These are phyloP conservation scores for Ctenosaura bakeri DNA, from an alignment of 2,797 vertebrate species.

Conservation along the genomic window DNA sequence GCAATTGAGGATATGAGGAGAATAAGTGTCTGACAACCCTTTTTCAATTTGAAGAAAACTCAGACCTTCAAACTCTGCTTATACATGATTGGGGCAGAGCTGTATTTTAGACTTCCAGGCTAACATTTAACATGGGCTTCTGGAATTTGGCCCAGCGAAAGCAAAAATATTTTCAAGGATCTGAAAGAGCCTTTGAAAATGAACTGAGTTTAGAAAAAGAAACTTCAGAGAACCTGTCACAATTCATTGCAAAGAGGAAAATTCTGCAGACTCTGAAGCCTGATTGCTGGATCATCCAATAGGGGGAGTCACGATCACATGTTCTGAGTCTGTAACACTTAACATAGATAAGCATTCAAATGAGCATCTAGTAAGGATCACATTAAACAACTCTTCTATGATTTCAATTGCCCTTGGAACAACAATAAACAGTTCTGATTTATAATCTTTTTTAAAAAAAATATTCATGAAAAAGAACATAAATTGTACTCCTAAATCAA, in stretches of 20 bases:
- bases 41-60: not conserved
- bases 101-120: not conserved
- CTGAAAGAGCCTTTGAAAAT: not conserved
- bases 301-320: conserved; percentile 46
- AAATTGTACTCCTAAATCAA: conserved; percentile 16
- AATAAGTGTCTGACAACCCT: not conserved
- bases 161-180: not conserved
- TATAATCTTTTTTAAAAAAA: conserved; percentile 23
- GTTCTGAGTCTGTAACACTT: not conserved
- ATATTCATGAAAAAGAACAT: conserved; percentile 1
- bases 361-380: not conserved
- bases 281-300: conserved; percentile 22
- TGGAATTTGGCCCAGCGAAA: not conserved
- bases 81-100: not conserved
- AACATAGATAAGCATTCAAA: conserved; percentile 19
- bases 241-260: not conserved
- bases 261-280: conserved; percentile 2
- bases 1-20: not conserved
- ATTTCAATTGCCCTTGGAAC: conserved; percentile 9
- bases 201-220: not conserved
- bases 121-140: not conserved
- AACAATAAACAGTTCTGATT: conserved; percentile 23
- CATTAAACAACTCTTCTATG: conserved; percentile 16
- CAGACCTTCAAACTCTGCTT: not conserved
- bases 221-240: not conserved